phyloP scores from a whole-genome alignment of 2,113 vertebrate genomes.

The Salvelinus fontinalis region DNA sequence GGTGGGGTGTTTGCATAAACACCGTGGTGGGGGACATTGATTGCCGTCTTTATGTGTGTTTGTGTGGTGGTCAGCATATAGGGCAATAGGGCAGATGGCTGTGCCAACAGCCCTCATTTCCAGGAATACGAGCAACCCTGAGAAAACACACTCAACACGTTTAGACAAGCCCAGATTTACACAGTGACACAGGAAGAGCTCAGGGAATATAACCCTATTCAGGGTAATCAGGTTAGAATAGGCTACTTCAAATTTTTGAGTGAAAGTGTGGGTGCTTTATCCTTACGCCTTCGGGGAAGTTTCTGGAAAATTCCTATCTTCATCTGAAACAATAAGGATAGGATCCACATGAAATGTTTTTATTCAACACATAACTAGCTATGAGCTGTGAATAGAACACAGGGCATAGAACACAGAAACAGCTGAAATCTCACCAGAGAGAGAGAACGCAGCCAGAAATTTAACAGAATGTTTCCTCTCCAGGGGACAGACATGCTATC shows the following conservation, averaged over 20 bases:
- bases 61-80: background rate
- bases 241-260: background rate
- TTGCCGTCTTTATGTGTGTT: background rate
- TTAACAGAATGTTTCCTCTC: slow-evolving; percentile 6
- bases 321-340: background rate
- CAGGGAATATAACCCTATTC: background rate
- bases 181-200: background rate
- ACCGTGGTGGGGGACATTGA: slow-evolving; percentile 1
- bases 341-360: background rate
- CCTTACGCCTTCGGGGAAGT: too few species aligned
- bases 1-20: slow-evolving; percentile 6
- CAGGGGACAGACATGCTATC: slow-evolving; percentile 7
- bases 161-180: background rate
- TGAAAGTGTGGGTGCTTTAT: background rate
- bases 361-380: background rate
- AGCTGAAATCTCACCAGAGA: background rate
- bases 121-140: slow-evolving; percentile 26
- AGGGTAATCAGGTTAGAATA: background rate
- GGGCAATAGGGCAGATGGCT: slow-evolving; percentile 20
- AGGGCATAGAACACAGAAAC: background rate
- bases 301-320: too few species aligned
- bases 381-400: background rate
- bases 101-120: slow-evolving; percentile 27
- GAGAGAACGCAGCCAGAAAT: background rate
- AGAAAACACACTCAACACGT: slow-evolving; percentile 1